phyloP scores from a whole-genome alignment of 2,113 vertebrate genomes.

The Isurus oxyrinchus region DNA sequence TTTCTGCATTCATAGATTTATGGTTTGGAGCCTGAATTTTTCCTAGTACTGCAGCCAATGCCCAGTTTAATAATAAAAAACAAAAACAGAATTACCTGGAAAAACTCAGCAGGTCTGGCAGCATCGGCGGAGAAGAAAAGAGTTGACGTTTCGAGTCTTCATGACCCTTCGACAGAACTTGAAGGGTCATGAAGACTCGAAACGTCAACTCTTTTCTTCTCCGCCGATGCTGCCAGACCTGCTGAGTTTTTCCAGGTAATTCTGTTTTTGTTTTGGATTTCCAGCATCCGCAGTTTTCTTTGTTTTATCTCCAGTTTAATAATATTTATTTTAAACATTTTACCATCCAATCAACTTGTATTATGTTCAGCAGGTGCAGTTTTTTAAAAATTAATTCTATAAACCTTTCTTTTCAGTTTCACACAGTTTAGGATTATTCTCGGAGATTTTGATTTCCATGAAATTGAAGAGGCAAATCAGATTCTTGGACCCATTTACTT shows the following conservation, averaged over 20 bases:
- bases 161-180: too few species aligned
- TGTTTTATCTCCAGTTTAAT: too few species aligned
- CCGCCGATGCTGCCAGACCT: too few species aligned
- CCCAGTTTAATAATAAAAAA: neutral
- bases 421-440: slow-evolving; percentile 61
- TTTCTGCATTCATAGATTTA: neutral
- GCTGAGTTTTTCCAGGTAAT: too few species aligned
- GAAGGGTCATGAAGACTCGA: too few species aligned
- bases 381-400: neutral
- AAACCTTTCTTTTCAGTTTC: slow-evolving; percentile 50
- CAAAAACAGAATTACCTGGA: too few species aligned
- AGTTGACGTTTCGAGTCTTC: too few species aligned
- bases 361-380: neutral
- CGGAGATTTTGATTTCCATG: slow-evolving; percentile 60
- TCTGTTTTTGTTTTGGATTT: too few species aligned
- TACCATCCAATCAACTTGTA: neutral
- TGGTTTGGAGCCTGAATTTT: neutral
- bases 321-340: neutral
- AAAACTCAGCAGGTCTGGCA: too few species aligned
- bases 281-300: too few species aligned
- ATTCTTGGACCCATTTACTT: slow-evolving; percentile 63
- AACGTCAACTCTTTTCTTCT: too few species aligned
- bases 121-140: too few species aligned
- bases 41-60: neutral
- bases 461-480: slow-evolving; percentile 51